Conservation (phyloP, 2,113 vertebrate genomes). For the Macquaria australasica region DNA sequence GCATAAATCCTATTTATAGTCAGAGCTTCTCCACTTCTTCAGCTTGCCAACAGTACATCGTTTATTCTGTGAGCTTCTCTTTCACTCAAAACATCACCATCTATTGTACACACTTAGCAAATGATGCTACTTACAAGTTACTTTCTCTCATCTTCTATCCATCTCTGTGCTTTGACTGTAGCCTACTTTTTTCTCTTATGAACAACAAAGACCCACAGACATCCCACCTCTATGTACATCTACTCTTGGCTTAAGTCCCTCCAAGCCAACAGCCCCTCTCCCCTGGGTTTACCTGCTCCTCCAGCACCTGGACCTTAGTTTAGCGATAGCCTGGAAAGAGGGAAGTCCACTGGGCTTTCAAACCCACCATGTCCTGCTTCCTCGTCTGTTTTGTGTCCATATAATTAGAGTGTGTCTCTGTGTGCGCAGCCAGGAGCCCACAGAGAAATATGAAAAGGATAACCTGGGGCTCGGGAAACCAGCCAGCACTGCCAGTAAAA, state of each 20-base stretch:
- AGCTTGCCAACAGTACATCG: neutral
- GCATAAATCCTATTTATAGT: constrained; percentile 5
- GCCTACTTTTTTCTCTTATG: neutral
- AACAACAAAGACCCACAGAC: neutral
- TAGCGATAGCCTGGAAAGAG: constrained; percentile 5
- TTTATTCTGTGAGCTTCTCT: neutral
- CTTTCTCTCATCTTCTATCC: neutral
- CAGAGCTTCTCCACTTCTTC: constrained; percentile 12
- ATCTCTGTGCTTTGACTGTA: neutral
- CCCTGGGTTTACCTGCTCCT: constrained; percentile 40
- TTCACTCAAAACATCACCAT: constrained; percentile 12
- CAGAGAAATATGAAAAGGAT: constrained; percentile 62
- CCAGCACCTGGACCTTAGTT: neutral
- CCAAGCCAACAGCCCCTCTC: neutral
- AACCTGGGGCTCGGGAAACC: constrained; percentile 38
- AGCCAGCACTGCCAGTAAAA: constrained; percentile 60
- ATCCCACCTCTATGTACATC: neutral
- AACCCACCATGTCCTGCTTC: neutral
- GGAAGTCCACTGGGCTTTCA: constrained; percentile 14
- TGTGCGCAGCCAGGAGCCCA: constrained; percentile 30
- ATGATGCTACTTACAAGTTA: neutral
- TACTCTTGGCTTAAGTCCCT: rapidly evolving
- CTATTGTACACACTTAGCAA: neutral
- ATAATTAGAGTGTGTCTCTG: constrained; percentile 11
- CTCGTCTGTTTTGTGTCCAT: neutral